Base-by-base conservation (phyloP, 1,140 invertebrate species). In the Hyposmocoma kahamanoa region DNA sequence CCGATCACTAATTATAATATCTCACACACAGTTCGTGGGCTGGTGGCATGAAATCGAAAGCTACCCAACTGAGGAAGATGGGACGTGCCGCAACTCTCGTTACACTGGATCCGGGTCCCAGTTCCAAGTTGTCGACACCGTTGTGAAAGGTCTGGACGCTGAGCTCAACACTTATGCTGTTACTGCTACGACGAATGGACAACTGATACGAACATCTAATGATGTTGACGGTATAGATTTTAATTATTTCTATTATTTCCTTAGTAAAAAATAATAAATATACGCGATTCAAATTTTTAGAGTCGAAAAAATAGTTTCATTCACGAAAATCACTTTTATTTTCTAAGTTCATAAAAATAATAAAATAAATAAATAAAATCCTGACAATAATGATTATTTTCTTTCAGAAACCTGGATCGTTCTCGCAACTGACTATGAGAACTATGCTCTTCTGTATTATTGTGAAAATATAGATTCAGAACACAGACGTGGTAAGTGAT, bases 41-140 rank as follows among this genome's bases (percentile, higher is more conserved):
- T 72, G 70, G 66, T 84, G 80, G 80, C 72, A 80, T 19, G 74
- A 84, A 42, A 71, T 84, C 22, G 69, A 73, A 42, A 59, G 67
- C 3, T 84, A 73, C 44, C 71, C 80, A 11, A 52, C 53, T 1
- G 15, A 34, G 0, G 26, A 56, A 22, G 49, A n/a, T 4, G 74
- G 72, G 15, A 46, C 58, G 0, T 83, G 81, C 43, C 53, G 65
- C 41, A 82, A 75, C 38, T 68, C 68, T 1, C 48, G 64, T 1
- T 68, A 74, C 55, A 17, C 42, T 3, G 21, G 47, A 3, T 39
- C 50, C 10, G 63, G 58, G 8, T 63, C 57, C 39, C 34, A 56
- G 8, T 64, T 57, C 50, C 48, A 57, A 18, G 55, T 79, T 1
- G 47, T 61, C 1, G 72, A 80, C 43, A 75, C 67, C 1, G 67